Evolutionary conservation across 1,140 invertebrate species (phyloP).

Genomic region (Camponotus floridanus): DNA sequence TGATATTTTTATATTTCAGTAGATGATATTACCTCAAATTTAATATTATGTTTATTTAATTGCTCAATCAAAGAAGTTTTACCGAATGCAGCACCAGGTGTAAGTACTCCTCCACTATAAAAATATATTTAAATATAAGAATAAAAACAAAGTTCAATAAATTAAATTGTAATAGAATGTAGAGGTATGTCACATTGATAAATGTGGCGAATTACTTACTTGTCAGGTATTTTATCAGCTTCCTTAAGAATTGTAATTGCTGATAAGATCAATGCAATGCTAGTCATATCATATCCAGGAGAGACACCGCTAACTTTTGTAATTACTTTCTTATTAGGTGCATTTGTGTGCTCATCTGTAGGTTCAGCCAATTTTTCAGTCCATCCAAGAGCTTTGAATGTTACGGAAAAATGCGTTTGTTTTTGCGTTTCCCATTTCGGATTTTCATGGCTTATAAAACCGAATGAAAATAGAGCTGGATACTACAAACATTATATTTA

Average conservation of each 20-base stretch:
- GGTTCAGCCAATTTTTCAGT: conserved; percentile 88
- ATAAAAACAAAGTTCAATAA: background rate
- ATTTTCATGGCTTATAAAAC: conserved; percentile 89
- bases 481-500: conserved; percentile 85
- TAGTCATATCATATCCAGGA: conserved; percentile 94
- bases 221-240: conserved; percentile 90
- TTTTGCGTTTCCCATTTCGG: conserved; percentile 89
- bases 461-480: conserved; percentile 91
- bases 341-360: conserved; percentile 87
- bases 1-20: conserved; percentile 76
- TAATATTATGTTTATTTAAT: conserved; percentile 88
- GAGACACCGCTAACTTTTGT: conserved; percentile 89
- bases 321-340: conserved; percentile 90
- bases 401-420: conserved; percentile 89
- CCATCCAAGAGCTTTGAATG: conserved; percentile 93
- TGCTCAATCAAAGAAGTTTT: conserved; percentile 89
- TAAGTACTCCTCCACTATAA: conserved; percentile 86
- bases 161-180: conserved; percentile 1
- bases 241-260: conserved; percentile 93
- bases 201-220: conserved; percentile 83
- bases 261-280: conserved; percentile 89
- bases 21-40: conserved; percentile 87
- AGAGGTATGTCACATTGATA: background rate
- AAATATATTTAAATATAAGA: background rate
- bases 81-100: conserved; percentile 87